These are phyloP conservation scores for Phaedon cochleariae DNA, from an alignment of 2,888 invertebrate genomes.

Conservation along the genomic window DNA sequence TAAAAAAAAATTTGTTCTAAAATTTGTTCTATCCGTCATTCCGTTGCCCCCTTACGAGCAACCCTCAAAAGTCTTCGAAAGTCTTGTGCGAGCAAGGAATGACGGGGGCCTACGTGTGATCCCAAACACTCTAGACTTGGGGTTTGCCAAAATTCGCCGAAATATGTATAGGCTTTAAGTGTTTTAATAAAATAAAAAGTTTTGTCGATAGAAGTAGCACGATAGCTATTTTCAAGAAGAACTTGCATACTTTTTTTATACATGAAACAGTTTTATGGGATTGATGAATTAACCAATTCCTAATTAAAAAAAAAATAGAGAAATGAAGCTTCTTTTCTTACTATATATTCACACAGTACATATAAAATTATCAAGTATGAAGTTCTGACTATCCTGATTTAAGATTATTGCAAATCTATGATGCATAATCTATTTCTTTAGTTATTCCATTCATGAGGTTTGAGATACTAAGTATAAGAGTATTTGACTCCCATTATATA, in stretches of 20 bases:
- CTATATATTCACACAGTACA: not conserved
- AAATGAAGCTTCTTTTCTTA: not conserved
- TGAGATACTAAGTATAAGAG: too few relatives aligned
- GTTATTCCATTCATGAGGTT: too few relatives aligned
- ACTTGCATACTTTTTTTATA: slow-evolving; percentile 9
- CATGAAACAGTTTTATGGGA: slow-evolving; percentile 1
- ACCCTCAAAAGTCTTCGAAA: too few relatives aligned
- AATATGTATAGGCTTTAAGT: not conserved
- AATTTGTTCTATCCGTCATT: too few relatives aligned
- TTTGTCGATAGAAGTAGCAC: not conserved
- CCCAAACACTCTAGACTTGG: not conserved
- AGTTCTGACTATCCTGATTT: not conserved
- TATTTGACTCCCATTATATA: too few relatives aligned
- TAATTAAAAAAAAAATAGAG: not conserved
- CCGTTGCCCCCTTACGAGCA: too few relatives aligned
- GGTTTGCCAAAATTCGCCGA: too few relatives aligned
- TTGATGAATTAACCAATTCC: not conserved
- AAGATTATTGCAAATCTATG: too few relatives aligned
- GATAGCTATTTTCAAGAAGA: slow-evolving; percentile 9
- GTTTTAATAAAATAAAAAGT: slow-evolving; percentile 10
- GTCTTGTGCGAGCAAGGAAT: too few relatives aligned
- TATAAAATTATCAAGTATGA: not conserved
- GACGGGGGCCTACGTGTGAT: not conserved
- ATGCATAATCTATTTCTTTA: too few relatives aligned
- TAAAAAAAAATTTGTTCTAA: too few relatives aligned